Percentiles rank a stretch among this genome's conserved stretches.
phyloP scores from a whole-genome alignment of 2,797 vertebrate genomes.

The Natrix natrix region DNA sequence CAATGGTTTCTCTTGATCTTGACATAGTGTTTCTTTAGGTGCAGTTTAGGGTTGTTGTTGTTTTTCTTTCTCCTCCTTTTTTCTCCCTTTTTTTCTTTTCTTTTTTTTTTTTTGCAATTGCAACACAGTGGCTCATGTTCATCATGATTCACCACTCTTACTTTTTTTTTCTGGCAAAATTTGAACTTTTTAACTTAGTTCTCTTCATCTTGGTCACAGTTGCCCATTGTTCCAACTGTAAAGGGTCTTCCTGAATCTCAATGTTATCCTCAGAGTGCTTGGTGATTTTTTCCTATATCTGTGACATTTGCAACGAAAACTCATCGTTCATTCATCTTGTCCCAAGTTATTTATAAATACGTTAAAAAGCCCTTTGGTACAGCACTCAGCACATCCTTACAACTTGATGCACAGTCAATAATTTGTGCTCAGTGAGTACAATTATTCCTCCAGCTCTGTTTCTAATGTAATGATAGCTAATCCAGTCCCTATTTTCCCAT shows the following conservation, averaged over 20 bases:
- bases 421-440: not conserved
- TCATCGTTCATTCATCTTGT: not conserved
- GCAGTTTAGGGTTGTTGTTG: not conserved
- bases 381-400: not conserved
- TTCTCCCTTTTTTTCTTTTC: not conserved
- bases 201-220: not conserved
- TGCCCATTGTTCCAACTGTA: not conserved
- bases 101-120: not conserved
- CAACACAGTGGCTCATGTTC: not conserved
- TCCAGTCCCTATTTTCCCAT: not conserved
- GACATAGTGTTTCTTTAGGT: not conserved
- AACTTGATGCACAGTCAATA: not conserved
- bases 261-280: not conserved
- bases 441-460: not conserved
- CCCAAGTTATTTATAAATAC: not conserved
- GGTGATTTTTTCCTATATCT: not conserved
- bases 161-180: not conserved
- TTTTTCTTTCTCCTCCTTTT: not conserved
- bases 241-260: not conserved
- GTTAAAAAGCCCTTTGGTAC: not conserved
- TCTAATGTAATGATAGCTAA: not conserved
- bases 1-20: not conserved
- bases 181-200: not conserved
- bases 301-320: not conserved
- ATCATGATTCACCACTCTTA: not conserved